Conservation (phyloP, 2,113 vertebrate genomes). For the Hoplias malabaricus region DNA sequence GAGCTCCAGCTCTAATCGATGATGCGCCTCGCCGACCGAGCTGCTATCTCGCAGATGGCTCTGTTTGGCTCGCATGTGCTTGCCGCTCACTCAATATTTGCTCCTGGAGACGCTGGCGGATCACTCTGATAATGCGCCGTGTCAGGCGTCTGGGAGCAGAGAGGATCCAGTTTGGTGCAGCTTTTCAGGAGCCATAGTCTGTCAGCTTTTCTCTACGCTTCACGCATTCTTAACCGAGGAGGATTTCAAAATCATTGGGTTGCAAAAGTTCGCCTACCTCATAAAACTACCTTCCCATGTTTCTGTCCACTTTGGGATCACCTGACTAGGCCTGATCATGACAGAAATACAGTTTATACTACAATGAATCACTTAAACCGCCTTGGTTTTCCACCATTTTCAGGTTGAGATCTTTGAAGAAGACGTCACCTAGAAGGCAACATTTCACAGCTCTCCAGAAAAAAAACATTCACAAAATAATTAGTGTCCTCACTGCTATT, state of each 20-base stretch:
- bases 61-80: constrained; percentile 36
- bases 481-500: too few species aligned
- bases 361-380: not conserved
- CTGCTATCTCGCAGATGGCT: constrained; percentile 41
- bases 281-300: not conserved
- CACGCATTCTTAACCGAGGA: not conserved
- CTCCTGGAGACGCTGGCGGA: constrained; percentile 26
- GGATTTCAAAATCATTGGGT: not conserved
- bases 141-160: constrained; percentile 24
- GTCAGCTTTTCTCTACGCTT: not conserved
- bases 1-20: constrained; percentile 46
- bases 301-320: not conserved
- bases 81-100: constrained; percentile 32
- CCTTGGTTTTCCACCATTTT: not conserved
- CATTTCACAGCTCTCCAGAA: too few species aligned
- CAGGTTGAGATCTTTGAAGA: too few species aligned
- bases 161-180: not conserved
- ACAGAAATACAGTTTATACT: not conserved
- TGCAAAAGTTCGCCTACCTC: not conserved
- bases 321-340: not conserved
- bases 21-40: constrained; percentile 33
- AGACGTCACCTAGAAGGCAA: too few species aligned
- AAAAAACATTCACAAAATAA: too few species aligned
- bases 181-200: not conserved
- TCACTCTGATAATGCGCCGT: constrained; percentile 18